phyloP scores from a whole-genome alignment of 2,797 vertebrate genomes.

The Eulemur coronatus region DNA sequence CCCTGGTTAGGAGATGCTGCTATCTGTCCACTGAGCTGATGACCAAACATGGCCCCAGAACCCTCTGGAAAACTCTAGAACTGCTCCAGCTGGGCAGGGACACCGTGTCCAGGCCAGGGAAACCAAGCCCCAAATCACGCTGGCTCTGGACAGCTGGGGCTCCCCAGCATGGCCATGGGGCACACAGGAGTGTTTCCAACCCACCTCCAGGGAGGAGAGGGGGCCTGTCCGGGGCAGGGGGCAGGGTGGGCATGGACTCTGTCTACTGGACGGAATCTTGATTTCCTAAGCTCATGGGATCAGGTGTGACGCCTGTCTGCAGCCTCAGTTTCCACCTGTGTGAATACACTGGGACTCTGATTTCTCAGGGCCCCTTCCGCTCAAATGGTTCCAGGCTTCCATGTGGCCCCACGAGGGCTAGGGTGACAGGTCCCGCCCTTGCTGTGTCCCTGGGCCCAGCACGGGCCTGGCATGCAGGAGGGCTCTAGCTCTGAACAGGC shows the following conservation, averaged over 20 bases:
- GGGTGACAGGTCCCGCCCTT: background rate
- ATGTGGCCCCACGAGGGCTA: fast-evolving
- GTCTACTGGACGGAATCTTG: fast-evolving
- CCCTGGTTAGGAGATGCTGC: fast-evolving
- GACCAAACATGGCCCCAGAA: background rate
- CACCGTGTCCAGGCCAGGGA: background rate
- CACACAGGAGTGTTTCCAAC: background rate
- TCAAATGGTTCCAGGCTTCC: background rate
- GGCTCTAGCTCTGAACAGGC: background rate
- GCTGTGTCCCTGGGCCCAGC: background rate
- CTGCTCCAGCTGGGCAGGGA: background rate
- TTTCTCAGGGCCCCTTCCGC: background rate
- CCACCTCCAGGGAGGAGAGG: background rate
- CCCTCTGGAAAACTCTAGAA: background rate
- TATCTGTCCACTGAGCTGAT: background rate
- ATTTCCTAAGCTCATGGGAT: fast-evolving
- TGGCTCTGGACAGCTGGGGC: background rate
- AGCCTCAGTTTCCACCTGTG: background rate
- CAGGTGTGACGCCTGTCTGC: background rate
- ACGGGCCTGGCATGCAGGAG: fast-evolving
- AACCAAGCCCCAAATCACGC: background rate
- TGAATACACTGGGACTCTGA: background rate
- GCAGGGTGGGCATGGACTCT: fast-evolving
- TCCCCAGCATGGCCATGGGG: fast-evolving
- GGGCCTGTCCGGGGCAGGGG: background rate